Percentiles rank a stretch among this genome's conserved stretches.
Conservation (phyloP, 2,113 vertebrate species). For the Triplophysa dalaica region DNA sequence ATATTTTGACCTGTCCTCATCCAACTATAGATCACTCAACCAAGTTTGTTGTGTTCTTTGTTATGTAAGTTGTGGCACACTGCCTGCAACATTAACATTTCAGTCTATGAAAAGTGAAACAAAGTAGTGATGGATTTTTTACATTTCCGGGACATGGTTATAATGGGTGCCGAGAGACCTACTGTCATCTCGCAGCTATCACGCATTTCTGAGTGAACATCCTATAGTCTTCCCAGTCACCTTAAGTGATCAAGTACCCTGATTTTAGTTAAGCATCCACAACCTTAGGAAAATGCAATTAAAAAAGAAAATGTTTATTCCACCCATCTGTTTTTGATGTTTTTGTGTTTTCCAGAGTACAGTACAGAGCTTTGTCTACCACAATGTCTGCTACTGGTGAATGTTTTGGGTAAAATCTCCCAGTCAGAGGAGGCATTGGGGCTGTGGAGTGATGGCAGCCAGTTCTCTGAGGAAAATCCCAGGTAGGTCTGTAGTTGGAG, state of each 20-base stretch:
- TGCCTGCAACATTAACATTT: background rate
- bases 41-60: background rate
- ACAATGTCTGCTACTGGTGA: conserved; percentile 83
- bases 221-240: conserved; percentile 11
- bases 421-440: conserved; percentile 79
- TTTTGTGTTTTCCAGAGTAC: conserved; percentile 68
- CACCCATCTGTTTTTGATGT: background rate
- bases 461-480: conserved; percentile 65
- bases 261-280: background rate
- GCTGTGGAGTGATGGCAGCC: conserved; percentile 81
- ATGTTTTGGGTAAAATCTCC: conserved; percentile 79
- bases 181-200: background rate
- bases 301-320: too few species aligned
- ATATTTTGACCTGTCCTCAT: background rate
- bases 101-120: background rate
- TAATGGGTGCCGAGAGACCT: conserved; percentile 18
- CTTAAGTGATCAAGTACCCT: background rate
- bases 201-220: conserved; percentile 19
- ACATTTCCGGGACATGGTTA: background rate
- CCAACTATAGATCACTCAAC: background rate
- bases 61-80: background rate
- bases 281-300: too few species aligned
- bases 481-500: conserved; percentile 60
- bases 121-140: background rate
- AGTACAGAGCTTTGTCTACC: conserved; percentile 78